A percentile compares a stretch with the other conserved stretches of the same genome.
phyloP scores from a whole-genome alignment of 2,797 vertebrate genomes.

The Hydrophis major region DNA sequence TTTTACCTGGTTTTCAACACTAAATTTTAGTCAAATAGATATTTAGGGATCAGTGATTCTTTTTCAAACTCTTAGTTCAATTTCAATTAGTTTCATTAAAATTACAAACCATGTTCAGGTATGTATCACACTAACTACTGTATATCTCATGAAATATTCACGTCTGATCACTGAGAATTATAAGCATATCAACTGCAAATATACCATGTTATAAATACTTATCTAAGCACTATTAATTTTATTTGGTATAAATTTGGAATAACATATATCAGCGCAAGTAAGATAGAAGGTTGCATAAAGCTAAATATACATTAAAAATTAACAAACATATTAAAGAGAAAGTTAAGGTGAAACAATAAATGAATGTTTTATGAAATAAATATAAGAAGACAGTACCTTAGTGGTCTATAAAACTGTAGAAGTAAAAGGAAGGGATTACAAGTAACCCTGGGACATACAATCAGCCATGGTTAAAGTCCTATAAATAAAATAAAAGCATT shows the following conservation, averaged over 20 bases:
- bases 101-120: background rate
- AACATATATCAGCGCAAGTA: background rate
- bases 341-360: background rate
- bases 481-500: background rate
- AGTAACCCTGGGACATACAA: background rate
- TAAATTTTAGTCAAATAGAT: background rate
- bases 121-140: background rate
- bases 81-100: background rate
- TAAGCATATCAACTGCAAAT: background rate
- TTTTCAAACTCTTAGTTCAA: background rate
- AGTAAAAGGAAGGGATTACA: background rate
- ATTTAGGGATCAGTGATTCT: background rate
- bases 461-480: background rate
- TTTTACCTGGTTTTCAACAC: background rate
- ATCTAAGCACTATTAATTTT: background rate
- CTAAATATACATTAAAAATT: background rate
- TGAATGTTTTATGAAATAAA: background rate
- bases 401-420: background rate
- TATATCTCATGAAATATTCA: background rate
- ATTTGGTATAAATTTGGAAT: too few species aligned
- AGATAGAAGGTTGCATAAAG: background rate
- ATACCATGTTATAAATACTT: background rate
- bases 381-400: background rate
- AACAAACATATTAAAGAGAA: background rate
- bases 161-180: background rate